Base-by-base conservation (phyloP, 2,797 vertebrate species). In the Sebastes vulpes region DNA sequence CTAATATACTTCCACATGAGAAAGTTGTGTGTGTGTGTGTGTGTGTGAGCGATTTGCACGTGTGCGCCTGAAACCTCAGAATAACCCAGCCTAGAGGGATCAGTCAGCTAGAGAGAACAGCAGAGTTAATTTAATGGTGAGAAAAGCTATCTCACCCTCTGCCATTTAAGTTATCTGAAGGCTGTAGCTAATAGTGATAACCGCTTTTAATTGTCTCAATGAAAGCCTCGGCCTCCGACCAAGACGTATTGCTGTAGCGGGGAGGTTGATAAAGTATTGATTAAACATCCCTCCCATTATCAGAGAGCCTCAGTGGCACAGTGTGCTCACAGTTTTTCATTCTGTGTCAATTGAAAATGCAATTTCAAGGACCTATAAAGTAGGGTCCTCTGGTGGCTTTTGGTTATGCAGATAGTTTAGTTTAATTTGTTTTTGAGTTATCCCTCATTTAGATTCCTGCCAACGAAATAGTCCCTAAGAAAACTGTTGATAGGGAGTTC, bases 191-290 rank as follows among this genome's bases (percentile, higher is more conserved):
- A 85, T 77, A 69, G 74, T 5, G 23, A 83, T 83, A 67, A 75
- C 56, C 18, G 2, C 65, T 72, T 86, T 85, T 87, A 88, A 90
- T 89, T 86, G 76, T 81, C 71, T 87, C 25, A 58, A 20, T 54
- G 32, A 85, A 83, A 79, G 61, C 50, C 9, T 38, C 32, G 57
- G 59, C 28, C 26, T 74, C 38, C 3, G 21, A 80, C 35, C 20
- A 18, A 77, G 73, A 81, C 7, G 8, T 68, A 64, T 71, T 26
- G 64, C 58, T 72, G 1, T 66, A 46, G 67, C 65, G 42, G 21
- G 29, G 75, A 70, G 79, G 63, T 82, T 91, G 81, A 89, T 91
- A 82, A 89, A 84, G 73, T 86, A 93, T 92, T 81, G 89, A 92
- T 91, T 92, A 63, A 89, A 81, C 84, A 32, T 83, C 63, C 21